Base-by-base conservation (phyloP, 2,113 vertebrate species). In the Corydoras sp. region DNA sequence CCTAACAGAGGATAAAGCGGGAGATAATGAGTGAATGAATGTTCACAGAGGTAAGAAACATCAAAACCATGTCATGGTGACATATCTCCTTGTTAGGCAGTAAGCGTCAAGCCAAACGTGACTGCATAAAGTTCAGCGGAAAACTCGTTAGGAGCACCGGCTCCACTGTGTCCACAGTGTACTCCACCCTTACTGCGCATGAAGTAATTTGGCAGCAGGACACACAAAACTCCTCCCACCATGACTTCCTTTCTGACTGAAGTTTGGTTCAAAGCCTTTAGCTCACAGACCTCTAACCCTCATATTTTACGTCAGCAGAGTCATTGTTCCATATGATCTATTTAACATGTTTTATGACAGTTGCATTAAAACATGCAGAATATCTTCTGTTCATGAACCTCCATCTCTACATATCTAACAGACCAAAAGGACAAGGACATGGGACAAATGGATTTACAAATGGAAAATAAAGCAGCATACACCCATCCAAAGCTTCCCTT, bases 121-220 rank as follows among this genome's bases (percentile, higher is more conserved):
- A 70, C 59, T 61, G 31, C 29, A 13, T 50, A 55, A 53, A 70
- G 62, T 35, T 32, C 35, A 56, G 50, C 29, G 72, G 72, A 78
- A 78, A 70, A 61, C 68, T 60, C 64, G 69, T 72, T 64, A 61
- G 24, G 6, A 62, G 63, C 62, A 10, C 64, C 31, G 77, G 77
- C 73, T 75, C 77, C 73, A 56, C 58, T n/a, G 3, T 55, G 65
- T 72, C 77, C 69, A 43, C 64, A 43, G 69, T n/a, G 10, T 5
- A 54, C 60, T n/a, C 68, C 68, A 72, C 76, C 76, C 73, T 72
- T 24, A 15, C 9, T 65, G 49, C 55, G 56, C 43, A 53, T 63
- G 58, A 56, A 74, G 67, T 62, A 55, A 61, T 65, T 65, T 63
- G 30, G 49, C 29, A 5, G 55, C 61, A 77, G 58, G 68, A 60